Base-by-base conservation (phyloP, 2,113 vertebrate species). In the Chaetops frenatus region DNA sequence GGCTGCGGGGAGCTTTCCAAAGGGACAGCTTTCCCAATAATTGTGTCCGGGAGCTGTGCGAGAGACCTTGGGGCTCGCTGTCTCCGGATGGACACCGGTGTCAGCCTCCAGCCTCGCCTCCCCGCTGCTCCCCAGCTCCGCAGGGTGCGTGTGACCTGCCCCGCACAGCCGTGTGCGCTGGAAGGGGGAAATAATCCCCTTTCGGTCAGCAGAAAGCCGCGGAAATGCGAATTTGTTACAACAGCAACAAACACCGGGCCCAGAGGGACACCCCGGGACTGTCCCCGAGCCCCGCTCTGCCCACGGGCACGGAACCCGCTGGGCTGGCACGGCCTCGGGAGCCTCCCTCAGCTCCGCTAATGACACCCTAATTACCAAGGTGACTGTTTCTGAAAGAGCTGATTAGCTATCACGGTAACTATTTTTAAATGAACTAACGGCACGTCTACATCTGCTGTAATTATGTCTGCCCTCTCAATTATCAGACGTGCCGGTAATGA, bases 221-320 rank as follows among this genome's bases (percentile, higher is more conserved):
- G 28, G 9, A 69, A 60, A 53, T 2, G 31, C 18, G 7, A 3
- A 28, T 45, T 6, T 7, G 22, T 61, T 33, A 10, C 36, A 35
- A 1, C 6, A 27, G 24, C 71, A 9, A 4, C 33, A 18, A 50
- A 1, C 35, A 22, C 3, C 38, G 2, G 38, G 60, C 9, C 12
- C 12, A 0, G 18, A 3, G 35, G 48, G 35, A 56, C 1, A 18
- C 11, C 15, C 33, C 3, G 0, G 7, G 3, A 17, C 35, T 5
- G 15, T 16, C 36, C 48, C 38, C 1, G 0, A 48, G 22, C 57
- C 58, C 3, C 2, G 14, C 40, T 38, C 33, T 23, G 80, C 74
- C 8, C 0, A 15, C 2, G 0, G 54, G 31, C 20, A 2, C 0
- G 7, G 24, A 48, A 35, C 45, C 33, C 12, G 0, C 29, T 0